Evolutionary conservation across 2,797 vertebrate species (phyloP).

Genomic region (Otolemur crassicaudatus): DNA sequence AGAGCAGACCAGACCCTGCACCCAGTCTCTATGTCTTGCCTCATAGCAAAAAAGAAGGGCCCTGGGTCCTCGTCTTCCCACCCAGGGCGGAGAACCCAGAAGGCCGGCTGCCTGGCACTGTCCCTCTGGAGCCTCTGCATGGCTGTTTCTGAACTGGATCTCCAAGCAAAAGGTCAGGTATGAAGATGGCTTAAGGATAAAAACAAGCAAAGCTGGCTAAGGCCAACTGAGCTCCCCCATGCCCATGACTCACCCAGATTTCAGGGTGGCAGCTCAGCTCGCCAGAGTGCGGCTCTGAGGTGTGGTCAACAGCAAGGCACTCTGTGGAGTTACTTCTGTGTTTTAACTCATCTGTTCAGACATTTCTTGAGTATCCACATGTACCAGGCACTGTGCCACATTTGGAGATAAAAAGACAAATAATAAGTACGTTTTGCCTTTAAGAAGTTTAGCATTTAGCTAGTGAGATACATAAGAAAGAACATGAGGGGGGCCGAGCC

Average conservation of each 20-base stretch:
- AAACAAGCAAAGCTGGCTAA: background rate
- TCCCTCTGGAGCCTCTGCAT: background rate
- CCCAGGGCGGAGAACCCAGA: background rate
- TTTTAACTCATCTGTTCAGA: slow-evolving; percentile 12
- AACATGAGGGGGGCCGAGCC: background rate
- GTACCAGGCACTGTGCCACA: background rate
- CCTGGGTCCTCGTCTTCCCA: background rate
- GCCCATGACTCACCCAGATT: background rate
- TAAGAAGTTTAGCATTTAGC: background rate
- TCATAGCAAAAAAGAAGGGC: background rate
- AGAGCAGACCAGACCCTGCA: too few relatives aligned
- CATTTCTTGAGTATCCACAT: background rate
- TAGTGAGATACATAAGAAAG: background rate
- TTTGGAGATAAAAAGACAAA: slow-evolving; percentile 36
- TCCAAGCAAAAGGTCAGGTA: background rate
- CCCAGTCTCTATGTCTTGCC: too few relatives aligned
- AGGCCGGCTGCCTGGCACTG: background rate
- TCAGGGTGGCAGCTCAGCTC: background rate
- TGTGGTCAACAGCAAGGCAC: background rate
- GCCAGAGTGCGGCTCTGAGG: background rate
- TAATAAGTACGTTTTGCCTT: background rate
- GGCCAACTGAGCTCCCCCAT: background rate
- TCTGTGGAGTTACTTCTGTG: background rate
- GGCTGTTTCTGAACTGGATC: background rate
- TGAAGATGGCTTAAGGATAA: background rate